These are phyloP conservation scores for Magallana angulata DNA, from an alignment of 1,140 invertebrate species.

Conservation along the genomic window DNA sequence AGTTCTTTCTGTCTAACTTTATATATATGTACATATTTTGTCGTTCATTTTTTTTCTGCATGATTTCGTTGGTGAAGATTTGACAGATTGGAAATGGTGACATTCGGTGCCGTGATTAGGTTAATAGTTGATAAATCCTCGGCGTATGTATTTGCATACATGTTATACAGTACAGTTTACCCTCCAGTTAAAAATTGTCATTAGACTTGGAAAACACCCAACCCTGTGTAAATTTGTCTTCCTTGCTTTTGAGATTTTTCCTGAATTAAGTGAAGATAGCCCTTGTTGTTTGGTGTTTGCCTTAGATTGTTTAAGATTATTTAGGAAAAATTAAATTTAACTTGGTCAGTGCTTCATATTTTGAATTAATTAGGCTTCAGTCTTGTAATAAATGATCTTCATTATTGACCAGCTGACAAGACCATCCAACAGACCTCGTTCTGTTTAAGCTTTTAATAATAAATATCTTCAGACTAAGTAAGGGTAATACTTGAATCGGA, in stretches of 20 bases:
- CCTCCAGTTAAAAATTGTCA: conserved; percentile 6
- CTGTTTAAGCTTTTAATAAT: too few species aligned
- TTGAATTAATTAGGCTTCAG: too few species aligned
- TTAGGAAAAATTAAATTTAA: too few species aligned
- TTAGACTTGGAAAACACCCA: conserved; percentile 18
- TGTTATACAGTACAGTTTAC: conserved; percentile 1
- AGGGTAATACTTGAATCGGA: too few species aligned
- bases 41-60: conserved; percentile 12
- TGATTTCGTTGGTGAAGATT: conserved; percentile 15
- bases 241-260: not conserved
- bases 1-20: conserved; percentile 15
- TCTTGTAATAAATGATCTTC: too few species aligned
- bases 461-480: too few species aligned
- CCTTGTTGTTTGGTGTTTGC: not conserved
- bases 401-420: too few species aligned
- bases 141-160: conserved; percentile 19
- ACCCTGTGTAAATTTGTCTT: not conserved
- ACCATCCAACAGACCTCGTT: too few species aligned
- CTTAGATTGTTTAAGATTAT: too few species aligned
- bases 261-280: not conserved
- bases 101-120: not conserved
- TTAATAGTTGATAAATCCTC: conserved; percentile 14
- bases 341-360: too few species aligned
- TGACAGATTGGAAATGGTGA: not conserved
- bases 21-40: not conserved